Evolutionary conservation across 2,888 invertebrate genomes (phyloP).

Genomic region (Dorcus hopei): DNA sequence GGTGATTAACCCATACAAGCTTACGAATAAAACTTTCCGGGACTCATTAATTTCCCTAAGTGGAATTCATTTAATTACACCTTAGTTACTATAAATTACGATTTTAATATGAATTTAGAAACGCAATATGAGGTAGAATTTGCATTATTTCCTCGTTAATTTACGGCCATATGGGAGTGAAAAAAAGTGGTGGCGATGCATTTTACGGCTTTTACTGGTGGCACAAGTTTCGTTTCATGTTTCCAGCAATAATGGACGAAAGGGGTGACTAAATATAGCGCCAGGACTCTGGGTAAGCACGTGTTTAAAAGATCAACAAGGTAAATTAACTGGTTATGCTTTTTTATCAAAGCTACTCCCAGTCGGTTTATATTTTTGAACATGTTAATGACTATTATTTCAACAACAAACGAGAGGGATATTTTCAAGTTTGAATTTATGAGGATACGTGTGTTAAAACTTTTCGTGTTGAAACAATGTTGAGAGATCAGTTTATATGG

Average conservation of each 20-base stretch:
- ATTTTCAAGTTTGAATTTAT: not conserved
- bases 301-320: conserved; percentile 26
- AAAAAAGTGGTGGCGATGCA: not conserved
- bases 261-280: conserved; percentile 21
- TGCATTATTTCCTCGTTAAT: conserved; percentile 2
- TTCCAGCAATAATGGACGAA: not conserved
- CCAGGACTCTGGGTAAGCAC: conserved; percentile 19
- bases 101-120: not conserved
- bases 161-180: not conserved
- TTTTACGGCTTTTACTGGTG: not conserved
- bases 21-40: too few relatives aligned
- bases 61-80: too few relatives aligned
- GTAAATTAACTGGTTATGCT: conserved; percentile 21
- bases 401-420: not conserved
- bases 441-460: not conserved
- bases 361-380: conserved; percentile 13
- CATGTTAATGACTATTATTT: conserved; percentile 16
- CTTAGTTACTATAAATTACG: too few relatives aligned
- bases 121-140: not conserved
- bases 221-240: not conserved
- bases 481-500: not conserved
- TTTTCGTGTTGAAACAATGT: not conserved
- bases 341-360: conserved; percentile 17
- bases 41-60: too few relatives aligned
- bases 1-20: too few relatives aligned